Percentiles rank a stretch among this genome's conserved stretches.
Evolutionary conservation across 2,113 vertebrate species (phyloP).

Genomic region (Oncorhynchus kisutch): DNA sequence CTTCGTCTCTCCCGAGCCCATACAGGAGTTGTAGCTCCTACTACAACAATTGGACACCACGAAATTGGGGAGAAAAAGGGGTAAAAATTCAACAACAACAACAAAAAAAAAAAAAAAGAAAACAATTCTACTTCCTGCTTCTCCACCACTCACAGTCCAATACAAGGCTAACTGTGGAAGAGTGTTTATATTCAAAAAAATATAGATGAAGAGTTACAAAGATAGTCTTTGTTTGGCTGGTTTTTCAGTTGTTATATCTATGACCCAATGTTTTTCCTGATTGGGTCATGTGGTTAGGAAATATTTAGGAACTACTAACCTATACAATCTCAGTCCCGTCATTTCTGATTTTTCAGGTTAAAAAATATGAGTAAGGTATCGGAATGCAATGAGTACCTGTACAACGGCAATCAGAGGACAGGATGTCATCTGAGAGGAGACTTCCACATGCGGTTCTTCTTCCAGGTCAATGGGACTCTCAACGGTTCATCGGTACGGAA

Average conservation of each 20-base stretch:
- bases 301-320: too few species aligned
- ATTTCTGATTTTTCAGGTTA: not conserved
- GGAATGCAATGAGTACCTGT: slow-evolving; percentile 18
- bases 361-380: not conserved
- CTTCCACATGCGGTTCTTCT: fast-evolving
- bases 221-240: not conserved
- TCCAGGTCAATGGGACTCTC: slow-evolving; percentile 53
- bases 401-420: not conserved
- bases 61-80: too few species aligned
- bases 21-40: too few species aligned
- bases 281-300: not conserved
- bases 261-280: not conserved
- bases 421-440: slow-evolving; percentile 36
- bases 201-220: not conserved
- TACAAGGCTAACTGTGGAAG: not conserved
- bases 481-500: slow-evolving; percentile 25
- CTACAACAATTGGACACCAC: too few species aligned
- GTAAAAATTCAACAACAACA: too few species aligned
- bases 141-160: not conserved
- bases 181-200: not conserved
- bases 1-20: too few species aligned
- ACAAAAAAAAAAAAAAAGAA: slow-evolving; percentile 11
- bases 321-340: not conserved
- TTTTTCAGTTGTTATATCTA: not conserved
- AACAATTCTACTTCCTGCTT: not conserved